Base-by-base conservation (phyloP, 2,888 invertebrate genomes). In the Diadegma fenestrale region DNA sequence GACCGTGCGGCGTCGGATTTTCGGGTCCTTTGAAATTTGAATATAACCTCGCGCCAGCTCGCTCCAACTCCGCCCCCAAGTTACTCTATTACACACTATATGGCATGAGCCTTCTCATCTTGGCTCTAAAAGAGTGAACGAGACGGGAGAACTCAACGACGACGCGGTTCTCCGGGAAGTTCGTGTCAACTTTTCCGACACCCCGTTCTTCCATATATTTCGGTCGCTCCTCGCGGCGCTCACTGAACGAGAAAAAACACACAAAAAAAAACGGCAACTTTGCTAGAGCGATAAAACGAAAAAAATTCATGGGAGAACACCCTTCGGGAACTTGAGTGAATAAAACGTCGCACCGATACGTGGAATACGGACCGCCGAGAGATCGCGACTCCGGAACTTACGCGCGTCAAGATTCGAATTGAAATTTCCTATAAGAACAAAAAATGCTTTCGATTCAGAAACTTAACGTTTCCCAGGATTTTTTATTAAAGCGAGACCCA, bases 1-100 rank as follows among this genome's bases (percentile, higher is more conserved):
- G 85, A 88, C 81, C 81, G 87, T 82, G 88, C 90, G 89, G 91
- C 89, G 88, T 86, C 85, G 88, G 88, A 87, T 86, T 83, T 84
- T 68, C 84, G 86, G 89, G 85, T 87, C 89, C 90, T 92, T 92
- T 92, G 92, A 92, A 92, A 92, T 90, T 85, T 79, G 92, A 92
- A 90, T 88, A 89, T 87, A 84, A 80, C 89, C 86, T 89, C 87
- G 81, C 80, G 87, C 80, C 77, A 86, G 87, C 87, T 86, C 61
- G 68, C 78, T 51, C 54, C 85, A 82, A 88, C 91, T 84, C 89
- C 89, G 89, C 90, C 89, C 90, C 87, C 75, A 76, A 87, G 87
- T 88, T 89, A 89, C 90, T 88, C 89, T 89, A 90, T 91, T 88
- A 90, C 89, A 86, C 82, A 72, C 86, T 89, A 87, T 75, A 80